These are phyloP conservation scores for Thymelicus acteon DNA, from an alignment of 2,888 invertebrate genomes.

Conservation along the genomic window DNA sequence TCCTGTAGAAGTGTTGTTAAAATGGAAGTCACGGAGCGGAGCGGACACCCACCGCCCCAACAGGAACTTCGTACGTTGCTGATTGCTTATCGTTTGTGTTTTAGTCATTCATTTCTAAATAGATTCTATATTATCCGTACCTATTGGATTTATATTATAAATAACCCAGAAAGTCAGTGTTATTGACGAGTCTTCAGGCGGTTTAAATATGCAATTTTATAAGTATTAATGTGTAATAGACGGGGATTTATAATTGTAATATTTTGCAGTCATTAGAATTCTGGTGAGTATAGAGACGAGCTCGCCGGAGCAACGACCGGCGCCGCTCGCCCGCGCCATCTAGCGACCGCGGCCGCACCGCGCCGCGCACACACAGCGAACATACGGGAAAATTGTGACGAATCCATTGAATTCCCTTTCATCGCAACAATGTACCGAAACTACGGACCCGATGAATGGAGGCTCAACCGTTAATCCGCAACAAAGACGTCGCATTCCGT, in stretches of 20 bases:
- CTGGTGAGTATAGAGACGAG: conserved; percentile 15
- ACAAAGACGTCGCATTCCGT: background rate
- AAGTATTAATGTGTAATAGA: background rate
- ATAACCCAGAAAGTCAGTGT: too few relatives aligned
- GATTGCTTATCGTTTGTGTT: background rate
- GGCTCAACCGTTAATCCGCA: background rate
- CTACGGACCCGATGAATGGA: background rate
- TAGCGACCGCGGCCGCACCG: conserved; percentile 46
- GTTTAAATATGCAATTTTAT: too few relatives aligned
- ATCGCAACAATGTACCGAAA: background rate
- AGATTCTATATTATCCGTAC: too few relatives aligned
- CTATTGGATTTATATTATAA: too few relatives aligned
- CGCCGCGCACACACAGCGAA: conserved; percentile 40
- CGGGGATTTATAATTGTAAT: background rate
- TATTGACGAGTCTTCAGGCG: too few relatives aligned
- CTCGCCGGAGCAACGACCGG: conserved; percentile 63
- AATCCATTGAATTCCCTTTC: conserved; percentile 22
- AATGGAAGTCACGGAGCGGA: conserved; percentile 17
- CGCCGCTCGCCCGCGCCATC: conserved; percentile 51
- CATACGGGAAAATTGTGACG: conserved; percentile 24
- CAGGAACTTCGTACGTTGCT: conserved; percentile 5
- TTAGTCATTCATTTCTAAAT: background rate
- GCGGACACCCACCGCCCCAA: conserved; percentile 16
- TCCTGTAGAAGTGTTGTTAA: conserved; percentile 20
- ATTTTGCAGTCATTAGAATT: conserved; percentile 27